Conservation (phyloP, 2,113 vertebrate genomes). For the Dinomys branickii region DNA sequence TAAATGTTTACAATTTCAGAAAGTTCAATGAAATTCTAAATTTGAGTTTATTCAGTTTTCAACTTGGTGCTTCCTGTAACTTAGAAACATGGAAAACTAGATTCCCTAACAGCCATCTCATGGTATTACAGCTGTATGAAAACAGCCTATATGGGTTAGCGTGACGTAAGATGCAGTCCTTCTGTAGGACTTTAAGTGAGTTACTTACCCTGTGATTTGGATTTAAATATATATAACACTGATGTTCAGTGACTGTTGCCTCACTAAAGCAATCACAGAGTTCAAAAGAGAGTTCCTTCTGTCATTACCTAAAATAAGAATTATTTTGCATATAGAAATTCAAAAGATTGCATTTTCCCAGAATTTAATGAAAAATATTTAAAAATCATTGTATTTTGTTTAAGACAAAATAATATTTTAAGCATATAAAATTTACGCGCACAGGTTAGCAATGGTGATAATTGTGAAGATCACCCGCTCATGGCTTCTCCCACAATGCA, state of each 20-base stretch:
- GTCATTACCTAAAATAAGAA: background rate
- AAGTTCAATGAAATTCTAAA: background rate
- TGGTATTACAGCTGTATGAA: slow-evolving; percentile 3
- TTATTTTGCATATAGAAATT: slow-evolving; percentile 4
- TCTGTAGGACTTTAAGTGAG: background rate
- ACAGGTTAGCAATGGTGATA: background rate
- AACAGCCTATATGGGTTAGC: background rate
- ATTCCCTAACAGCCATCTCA: fast-evolving
- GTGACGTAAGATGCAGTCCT: background rate
- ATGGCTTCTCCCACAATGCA: background rate
- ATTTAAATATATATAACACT: background rate
- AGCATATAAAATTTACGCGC: background rate
- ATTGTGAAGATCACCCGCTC: background rate
- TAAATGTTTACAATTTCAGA: background rate
- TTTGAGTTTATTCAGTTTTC: background rate
- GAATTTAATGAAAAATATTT: slow-evolving; percentile 1
- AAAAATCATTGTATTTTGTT: background rate
- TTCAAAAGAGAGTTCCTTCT: background rate
- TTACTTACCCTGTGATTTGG: background rate
- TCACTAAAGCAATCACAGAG: background rate
- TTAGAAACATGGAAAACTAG: background rate
- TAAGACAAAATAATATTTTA: background rate
- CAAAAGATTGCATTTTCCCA: background rate
- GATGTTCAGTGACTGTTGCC: background rate
- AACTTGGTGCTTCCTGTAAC: background rate